Evolutionary conservation across 2,797 vertebrate species (phyloP), one percentile per base, ranked within the genome.

Genomic region (Paramormyrops hopkinsi): DNA sequence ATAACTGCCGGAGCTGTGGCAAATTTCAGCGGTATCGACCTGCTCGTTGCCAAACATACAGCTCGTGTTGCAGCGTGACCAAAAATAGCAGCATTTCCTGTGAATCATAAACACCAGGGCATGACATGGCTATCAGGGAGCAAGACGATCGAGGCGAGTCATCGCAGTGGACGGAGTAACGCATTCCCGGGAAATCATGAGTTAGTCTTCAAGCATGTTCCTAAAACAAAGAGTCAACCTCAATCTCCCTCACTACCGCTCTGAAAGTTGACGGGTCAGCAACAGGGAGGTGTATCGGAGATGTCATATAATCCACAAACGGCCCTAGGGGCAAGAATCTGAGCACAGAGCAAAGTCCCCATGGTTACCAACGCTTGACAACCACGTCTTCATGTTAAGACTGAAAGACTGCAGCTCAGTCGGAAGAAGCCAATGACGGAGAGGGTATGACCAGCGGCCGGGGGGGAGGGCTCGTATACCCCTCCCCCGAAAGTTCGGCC

Each of bases 131-230:
- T 93, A 93, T 94, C 93, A 95, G 3, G 88, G 89, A 62, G 91
- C 90, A 84, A 91, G 94, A 94, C 83, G 91, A 89, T 93, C 95
- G 91, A 95, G 95, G 95, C 95, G 92, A 95, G 95, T 96, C 95
- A 96, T 94, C 92, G 86, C 90, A 14, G 89, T 82, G 90, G 89
- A 88, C 89, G 89, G 65, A 90, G 88, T 76, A 91, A 89, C 89
- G 91, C 90, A 95, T 94, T 95, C 93, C 90, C 93, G 88, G 37
- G 89, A 94, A 94, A 95, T 91, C 91, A 90, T 14, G 48, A 85
- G 44, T 53, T 53, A 17, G 73, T 79, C 73, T 41, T 44, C 33
- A 37, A 41, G 6, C 33, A 79, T n/a, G 37, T 19, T 44, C 33
- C 14, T 44, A 44, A 33, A 59, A 59, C 54, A 17, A 53, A 12